A percentile compares a stretch with the other conserved stretches of the same genome.
Conservation (phyloP, 64 coral and sea anemone genomes). For the Stylophora pistillata region DNA sequence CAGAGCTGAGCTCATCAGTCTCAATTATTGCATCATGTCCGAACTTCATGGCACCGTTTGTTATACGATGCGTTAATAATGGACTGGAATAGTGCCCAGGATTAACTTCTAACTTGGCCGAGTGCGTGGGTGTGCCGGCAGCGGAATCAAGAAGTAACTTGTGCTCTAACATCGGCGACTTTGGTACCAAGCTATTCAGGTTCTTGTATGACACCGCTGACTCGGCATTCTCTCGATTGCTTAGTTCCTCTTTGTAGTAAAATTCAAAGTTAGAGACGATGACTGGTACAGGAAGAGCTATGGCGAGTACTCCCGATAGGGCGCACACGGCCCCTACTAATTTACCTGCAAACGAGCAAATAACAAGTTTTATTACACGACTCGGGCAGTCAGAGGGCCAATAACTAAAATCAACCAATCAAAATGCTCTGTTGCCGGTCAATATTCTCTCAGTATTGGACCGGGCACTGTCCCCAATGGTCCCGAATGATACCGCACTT, state of each 20-base stretch:
- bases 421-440: too few species aligned
- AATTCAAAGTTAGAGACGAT: constrained; percentile 95
- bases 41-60: constrained; percentile 65
- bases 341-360: constrained; percentile 61
- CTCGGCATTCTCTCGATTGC: constrained; percentile 21
- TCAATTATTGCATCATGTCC: constrained; percentile 39
- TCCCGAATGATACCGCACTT: too few species aligned
- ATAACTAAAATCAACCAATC: too few species aligned
- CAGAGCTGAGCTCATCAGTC: constrained; percentile 35
- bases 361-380: background rate
- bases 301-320: constrained; percentile 79
- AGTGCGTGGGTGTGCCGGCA: background rate
- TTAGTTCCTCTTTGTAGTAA: constrained; percentile 87
- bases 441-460: too few species aligned
- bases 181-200: constrained; percentile 43
- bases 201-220: constrained; percentile 29
- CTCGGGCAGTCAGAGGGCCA: too few species aligned
- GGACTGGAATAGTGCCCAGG: background rate
- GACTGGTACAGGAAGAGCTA: constrained; percentile 82
- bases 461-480: too few species aligned
- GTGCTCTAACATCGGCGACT: constrained; percentile 46
- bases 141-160: background rate
- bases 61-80: constrained; percentile 1
- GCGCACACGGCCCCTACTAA: constrained; percentile 81
- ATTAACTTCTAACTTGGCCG: background rate